Evolutionary conservation across 92 coral and sea anemone species (phyloP).

Genomic region (Porites lobata): DNA sequence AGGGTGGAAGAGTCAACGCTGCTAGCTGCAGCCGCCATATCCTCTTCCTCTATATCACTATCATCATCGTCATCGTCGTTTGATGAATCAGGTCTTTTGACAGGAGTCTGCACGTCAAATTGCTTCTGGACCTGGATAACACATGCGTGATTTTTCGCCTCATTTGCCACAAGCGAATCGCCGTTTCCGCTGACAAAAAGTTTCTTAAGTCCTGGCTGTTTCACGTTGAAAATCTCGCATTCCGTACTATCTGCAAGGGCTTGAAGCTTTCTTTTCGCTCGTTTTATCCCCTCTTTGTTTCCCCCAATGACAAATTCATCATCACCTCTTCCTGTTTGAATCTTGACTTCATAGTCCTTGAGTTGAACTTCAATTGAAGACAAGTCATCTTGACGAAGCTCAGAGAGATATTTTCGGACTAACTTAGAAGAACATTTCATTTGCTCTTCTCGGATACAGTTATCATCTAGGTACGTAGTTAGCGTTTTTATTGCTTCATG

Average conservation of each 20-base stretch:
- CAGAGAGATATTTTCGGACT: conserved; percentile 62
- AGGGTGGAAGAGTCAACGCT: conserved; percentile 14
- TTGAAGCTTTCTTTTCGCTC: conserved; percentile 16
- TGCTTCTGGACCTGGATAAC: conserved; percentile 47
- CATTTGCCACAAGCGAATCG: conserved; percentile 65
- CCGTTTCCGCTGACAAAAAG: conserved; percentile 68
- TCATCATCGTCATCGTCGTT: conserved; percentile 43
- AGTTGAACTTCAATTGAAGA: conserved; percentile 57
- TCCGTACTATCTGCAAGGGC: conserved; percentile 12
- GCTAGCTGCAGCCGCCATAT: background rate
- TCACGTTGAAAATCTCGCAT: conserved; percentile 29
- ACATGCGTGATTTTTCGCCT: conserved; percentile 73
- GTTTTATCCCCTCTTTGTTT: conserved; percentile 71
- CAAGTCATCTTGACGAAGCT: conserved; percentile 67
- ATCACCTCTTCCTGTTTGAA: conserved; percentile 45
- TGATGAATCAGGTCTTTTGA: conserved; percentile 1
- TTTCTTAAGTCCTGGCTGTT: conserved; percentile 77
- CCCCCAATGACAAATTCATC: conserved; percentile 72
- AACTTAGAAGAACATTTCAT: conserved; percentile 56
- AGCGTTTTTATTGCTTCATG: conserved; percentile 53
- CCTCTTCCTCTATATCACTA: conserved; percentile 24
- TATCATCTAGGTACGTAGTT: conserved; percentile 62
- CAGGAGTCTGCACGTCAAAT: background rate
- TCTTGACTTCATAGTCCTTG: conserved; percentile 49
- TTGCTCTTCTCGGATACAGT: conserved; percentile 51